Conservation (phyloP, 2,888 invertebrate genomes). For the Galerucella calmariensis region DNA sequence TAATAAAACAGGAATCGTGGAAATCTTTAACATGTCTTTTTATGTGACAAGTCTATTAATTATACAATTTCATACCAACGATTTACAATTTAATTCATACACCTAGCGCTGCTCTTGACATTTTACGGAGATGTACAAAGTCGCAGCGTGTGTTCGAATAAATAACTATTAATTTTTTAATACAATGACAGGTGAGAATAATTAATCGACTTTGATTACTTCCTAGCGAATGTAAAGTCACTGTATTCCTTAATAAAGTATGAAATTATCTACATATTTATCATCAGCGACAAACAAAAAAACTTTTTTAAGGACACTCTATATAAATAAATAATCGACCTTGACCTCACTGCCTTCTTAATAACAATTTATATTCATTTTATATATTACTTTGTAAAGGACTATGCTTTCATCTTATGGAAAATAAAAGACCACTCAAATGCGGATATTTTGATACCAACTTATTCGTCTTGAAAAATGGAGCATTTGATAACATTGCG, state of each 20-base stretch:
- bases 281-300: not conserved
- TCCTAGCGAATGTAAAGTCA: not conserved
- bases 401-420: too few relatives aligned
- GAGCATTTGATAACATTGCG: too few relatives aligned
- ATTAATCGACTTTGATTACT: constrained; percentile 4
- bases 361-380: too few relatives aligned
- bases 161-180: constrained; percentile 5
- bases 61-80: constrained; percentile 3
- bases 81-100: constrained; percentile 15
- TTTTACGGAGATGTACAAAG: constrained; percentile 11
- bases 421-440: too few relatives aligned
- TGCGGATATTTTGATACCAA: too few relatives aligned
- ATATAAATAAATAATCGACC: too few relatives aligned
- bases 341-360: too few relatives aligned
- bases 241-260: not conserved
- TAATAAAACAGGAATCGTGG: not conserved
- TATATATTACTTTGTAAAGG: too few relatives aligned
- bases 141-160: constrained; percentile 5
- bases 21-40: constrained; percentile 10
- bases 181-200: constrained; percentile 3
- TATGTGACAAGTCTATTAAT: constrained; percentile 10
- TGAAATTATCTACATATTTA: not conserved
- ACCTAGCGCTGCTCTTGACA: constrained; percentile 10
- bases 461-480: too few relatives aligned
- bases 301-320: not conserved